Percentiles rank a stretch among this genome's conserved stretches.
phyloP scores from a whole-genome alignment of 2,797 vertebrate species.

The Borostomias antarcticus region DNA sequence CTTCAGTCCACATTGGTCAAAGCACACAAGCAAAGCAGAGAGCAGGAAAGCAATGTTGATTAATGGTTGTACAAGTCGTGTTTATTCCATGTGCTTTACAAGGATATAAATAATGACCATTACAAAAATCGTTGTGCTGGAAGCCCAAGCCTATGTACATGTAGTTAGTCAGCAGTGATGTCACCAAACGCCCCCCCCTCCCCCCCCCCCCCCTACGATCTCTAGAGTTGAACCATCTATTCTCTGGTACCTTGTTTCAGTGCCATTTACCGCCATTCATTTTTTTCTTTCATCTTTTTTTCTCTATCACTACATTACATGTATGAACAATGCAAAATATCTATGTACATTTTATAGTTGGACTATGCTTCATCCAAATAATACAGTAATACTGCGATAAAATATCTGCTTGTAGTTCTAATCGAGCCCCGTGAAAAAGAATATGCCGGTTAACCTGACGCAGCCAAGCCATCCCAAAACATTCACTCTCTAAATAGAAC shows the following conservation, averaged over 20 bases:
- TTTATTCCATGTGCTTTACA: conserved; percentile 99
- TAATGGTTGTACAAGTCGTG: conserved; percentile 88
- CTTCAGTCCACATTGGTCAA: background rate
- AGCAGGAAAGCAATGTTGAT: conserved; percentile 40
- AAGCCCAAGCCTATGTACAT: conserved; percentile 99
- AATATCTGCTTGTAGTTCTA: conserved; percentile 88
- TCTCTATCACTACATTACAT: conserved; percentile 87
- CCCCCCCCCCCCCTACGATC: conserved; percentile 79
- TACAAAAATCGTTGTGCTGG: conserved; percentile 98
- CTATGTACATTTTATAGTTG: conserved; percentile 94
- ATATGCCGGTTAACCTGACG: conserved; percentile 85
- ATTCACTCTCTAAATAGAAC: conserved; percentile 74
- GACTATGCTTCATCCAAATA: conserved; percentile 72
- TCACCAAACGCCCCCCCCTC: conserved; percentile 74
- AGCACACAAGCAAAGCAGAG: conserved; percentile 20
- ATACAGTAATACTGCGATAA: conserved; percentile 95
- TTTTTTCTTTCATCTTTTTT: conserved; percentile 32
- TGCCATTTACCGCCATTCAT: conserved; percentile 75
- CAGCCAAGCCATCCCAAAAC: conserved; percentile 81
- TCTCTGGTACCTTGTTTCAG: conserved; percentile 86
- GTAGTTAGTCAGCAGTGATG: conserved; percentile 87
- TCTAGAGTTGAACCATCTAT: conserved; percentile 59
- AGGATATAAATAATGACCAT: conserved; percentile 98
- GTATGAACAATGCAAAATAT: conserved; percentile 98
- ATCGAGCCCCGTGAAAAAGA: conserved; percentile 85